phyloP scores from a whole-genome alignment of 2,888 invertebrate genomes.

The Nymphalis urticae region DNA sequence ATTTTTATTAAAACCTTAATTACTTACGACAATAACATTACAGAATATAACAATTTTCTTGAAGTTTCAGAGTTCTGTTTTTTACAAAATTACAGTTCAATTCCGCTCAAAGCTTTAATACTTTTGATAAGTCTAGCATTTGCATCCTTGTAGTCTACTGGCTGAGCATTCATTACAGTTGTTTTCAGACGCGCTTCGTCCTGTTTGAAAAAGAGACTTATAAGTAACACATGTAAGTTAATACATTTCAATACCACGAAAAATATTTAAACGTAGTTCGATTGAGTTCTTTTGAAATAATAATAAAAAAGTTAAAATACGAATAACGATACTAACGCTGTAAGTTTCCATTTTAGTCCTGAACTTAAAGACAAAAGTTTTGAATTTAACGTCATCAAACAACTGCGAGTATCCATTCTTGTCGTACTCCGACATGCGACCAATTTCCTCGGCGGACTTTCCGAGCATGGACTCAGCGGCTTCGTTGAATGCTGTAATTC shows the following conservation, averaged over 20 bases:
- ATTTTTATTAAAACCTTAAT: background rate
- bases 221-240: background rate
- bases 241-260: background rate
- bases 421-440: conserved; percentile 86
- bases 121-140: conserved; percentile 86
- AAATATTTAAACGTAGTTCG: too few species aligned
- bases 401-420: conserved; percentile 84
- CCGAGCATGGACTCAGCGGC: conserved; percentile 90
- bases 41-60: background rate
- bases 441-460: conserved; percentile 87
- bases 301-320: background rate
- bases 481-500: conserved; percentile 95
- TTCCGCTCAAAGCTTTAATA: conserved; percentile 84
- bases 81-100: conserved; percentile 64
- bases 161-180: conserved; percentile 85
- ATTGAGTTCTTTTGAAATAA: too few species aligned
- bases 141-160: conserved; percentile 89
- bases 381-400: conserved; percentile 89
- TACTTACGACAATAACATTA: background rate
- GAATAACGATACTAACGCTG: conserved; percentile 84
- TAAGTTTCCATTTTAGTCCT: conserved; percentile 95
- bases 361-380: conserved; percentile 90
- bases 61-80: background rate
- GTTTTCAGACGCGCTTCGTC: conserved; percentile 91
- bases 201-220: conserved; percentile 70